phyloP scores from a whole-genome alignment of 2,113 vertebrate species.

The Neodon shergylaensis region DNA sequence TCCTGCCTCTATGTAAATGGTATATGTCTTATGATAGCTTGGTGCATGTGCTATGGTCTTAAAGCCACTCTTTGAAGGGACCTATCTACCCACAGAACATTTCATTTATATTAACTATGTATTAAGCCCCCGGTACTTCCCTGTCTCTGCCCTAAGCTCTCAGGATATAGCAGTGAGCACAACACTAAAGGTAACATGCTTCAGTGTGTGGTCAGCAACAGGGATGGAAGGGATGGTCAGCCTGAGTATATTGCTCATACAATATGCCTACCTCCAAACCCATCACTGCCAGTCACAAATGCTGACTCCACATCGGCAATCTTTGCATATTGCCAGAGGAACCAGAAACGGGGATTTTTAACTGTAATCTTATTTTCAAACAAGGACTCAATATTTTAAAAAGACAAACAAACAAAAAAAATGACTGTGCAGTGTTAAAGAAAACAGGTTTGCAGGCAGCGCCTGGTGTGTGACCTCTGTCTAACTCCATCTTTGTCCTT shows the following conservation, averaged over 20 bases:
- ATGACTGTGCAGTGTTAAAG: background rate
- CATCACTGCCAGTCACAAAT: background rate
- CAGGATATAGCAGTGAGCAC: background rate
- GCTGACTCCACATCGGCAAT: background rate
- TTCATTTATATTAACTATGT: background rate
- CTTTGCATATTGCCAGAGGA: background rate
- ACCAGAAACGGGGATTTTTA: background rate
- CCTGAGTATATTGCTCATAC: too few relatives aligned
- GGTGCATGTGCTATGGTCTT: background rate
- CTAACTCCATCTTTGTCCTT: conserved; percentile 60
- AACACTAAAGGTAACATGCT: background rate
- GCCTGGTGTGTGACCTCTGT: conserved; percentile 38
- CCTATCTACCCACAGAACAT: background rate
- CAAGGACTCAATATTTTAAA: background rate
- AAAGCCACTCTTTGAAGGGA: background rate
- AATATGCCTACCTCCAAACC: too few relatives aligned
- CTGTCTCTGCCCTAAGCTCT: background rate
- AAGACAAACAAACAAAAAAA: background rate
- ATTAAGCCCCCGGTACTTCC: background rate
- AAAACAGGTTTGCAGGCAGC: conserved; percentile 25
- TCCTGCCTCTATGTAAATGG: background rate
- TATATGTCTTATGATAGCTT: background rate
- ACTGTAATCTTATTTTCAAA: conserved; percentile 21
- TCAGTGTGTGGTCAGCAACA: background rate
- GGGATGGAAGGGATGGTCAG: too few relatives aligned